A percentile compares a stretch with the other conserved stretches of the same genome.
phyloP scores from a whole-genome alignment of 64 coral and sea anemone genomes.

The Montipora foliosa region DNA sequence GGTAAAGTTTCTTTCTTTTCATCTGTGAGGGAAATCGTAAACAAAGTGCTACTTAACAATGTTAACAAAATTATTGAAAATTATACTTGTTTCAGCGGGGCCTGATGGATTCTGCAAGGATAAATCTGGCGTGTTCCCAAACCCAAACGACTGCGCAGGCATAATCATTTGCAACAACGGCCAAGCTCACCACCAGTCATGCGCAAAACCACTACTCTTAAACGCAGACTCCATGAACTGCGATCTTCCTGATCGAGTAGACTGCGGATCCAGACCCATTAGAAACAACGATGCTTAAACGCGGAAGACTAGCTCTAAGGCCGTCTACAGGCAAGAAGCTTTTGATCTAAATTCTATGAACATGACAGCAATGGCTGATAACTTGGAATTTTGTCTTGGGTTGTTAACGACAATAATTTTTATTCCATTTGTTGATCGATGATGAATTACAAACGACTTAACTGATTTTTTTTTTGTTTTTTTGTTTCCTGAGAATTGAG shows the following conservation, averaged over 20 bases:
- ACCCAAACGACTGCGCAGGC: constrained; percentile 81
- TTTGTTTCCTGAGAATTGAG: too few relatives aligned
- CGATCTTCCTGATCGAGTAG: constrained; percentile 68
- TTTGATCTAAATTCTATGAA: neutral
- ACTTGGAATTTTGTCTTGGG: too few relatives aligned
- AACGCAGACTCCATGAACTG: constrained; percentile 69
- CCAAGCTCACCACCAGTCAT: constrained; percentile 69
- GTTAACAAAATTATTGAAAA: neutral
- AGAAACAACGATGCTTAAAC: neutral
- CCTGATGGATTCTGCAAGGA: constrained; percentile 64
- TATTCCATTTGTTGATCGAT: too few relatives aligned
- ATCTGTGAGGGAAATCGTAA: too few relatives aligned
- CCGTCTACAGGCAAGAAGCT: neutral
- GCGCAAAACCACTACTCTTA: constrained; percentile 56
- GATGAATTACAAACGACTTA: too few relatives aligned
- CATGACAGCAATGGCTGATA: too few relatives aligned
- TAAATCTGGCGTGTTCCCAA: constrained; percentile 53
- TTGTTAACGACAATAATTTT: too few relatives aligned
- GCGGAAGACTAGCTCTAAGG: neutral
- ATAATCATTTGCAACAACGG: constrained; percentile 87
- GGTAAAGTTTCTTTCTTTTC: too few relatives aligned
- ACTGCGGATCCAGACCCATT: constrained; percentile 68
- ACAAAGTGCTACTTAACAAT: neutral
- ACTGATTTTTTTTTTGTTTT: too few relatives aligned
- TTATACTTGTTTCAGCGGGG: constrained; percentile 31